Evolutionary conservation across 2,888 invertebrate genomes (phyloP).

Genomic region (Caenorhabditis virilis): DNA sequence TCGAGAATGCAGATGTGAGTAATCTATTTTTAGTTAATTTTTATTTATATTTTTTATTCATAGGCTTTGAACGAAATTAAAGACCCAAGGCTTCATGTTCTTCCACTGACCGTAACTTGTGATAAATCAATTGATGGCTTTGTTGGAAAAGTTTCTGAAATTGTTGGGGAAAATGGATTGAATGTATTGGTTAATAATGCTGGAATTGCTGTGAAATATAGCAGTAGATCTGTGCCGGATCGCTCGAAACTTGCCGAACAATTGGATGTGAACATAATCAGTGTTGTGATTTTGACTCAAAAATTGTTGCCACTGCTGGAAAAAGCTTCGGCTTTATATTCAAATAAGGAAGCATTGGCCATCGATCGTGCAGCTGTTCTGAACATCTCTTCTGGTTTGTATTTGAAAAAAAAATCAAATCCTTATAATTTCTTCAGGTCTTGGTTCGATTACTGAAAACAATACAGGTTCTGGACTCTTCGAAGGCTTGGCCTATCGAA

Average conservation of each 20-base stretch:
- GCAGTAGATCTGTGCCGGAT: constrained; percentile 69
- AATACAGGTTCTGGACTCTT: too few relatives aligned
- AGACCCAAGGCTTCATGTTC: constrained; percentile 22
- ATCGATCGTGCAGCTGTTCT: constrained; percentile 31
- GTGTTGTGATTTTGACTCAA: constrained; percentile 37
- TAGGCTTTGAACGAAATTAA: constrained; percentile 1
- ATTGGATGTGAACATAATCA: constrained; percentile 77
- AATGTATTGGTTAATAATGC: constrained; percentile 34
- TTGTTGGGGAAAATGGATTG: constrained; percentile 14
- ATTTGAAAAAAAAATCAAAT: not conserved
- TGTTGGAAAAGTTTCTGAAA: constrained; percentile 10
- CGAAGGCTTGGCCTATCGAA: not conserved
- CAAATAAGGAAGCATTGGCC: constrained; percentile 4
- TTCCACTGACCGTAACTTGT: constrained; percentile 31
- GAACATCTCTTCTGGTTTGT: constrained; percentile 30
- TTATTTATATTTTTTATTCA: too few relatives aligned
- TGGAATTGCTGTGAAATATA: constrained; percentile 2
- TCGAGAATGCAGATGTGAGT: constrained; percentile 72
- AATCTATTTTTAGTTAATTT: too few relatives aligned
- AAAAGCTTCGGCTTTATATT: constrained; percentile 8
- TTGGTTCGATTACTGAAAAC: not conserved
- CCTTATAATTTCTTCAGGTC: not conserved
- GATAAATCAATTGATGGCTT: constrained; percentile 33
- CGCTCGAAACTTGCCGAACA: constrained; percentile 75
- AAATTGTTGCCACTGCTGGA: constrained; percentile 37